A percentile compares a stretch with the other conserved stretches of the same genome.
Conservation (phyloP, 1,140 invertebrate genomes). For the Limonius californicus region DNA sequence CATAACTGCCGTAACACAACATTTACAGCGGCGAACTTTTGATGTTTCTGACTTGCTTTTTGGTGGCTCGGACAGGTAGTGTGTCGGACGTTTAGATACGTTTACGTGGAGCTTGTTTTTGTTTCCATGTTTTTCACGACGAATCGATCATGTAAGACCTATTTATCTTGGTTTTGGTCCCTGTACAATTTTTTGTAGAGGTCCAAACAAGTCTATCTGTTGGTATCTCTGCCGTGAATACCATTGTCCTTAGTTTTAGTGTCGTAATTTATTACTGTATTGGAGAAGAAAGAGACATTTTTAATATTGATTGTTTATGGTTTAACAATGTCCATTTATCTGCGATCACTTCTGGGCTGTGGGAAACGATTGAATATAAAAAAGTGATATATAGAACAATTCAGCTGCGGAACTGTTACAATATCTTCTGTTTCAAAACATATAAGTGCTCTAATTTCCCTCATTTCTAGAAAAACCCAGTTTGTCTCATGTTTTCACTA, state of each 20-base stretch:
- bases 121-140: background rate
- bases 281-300: too few relatives aligned
- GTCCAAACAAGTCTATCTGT: background rate
- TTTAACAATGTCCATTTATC: too few relatives aligned
- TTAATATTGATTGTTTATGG: too few relatives aligned
- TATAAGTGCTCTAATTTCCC: too few relatives aligned
- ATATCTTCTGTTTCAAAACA: too few relatives aligned
- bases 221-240: background rate
- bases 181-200: background rate
- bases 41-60: background rate
- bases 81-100: background rate
- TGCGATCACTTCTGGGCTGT: too few relatives aligned
- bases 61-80: background rate
- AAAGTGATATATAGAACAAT: too few relatives aligned
- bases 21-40: background rate
- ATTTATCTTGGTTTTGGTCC: background rate
- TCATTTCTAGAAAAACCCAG: too few relatives aligned
- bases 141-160: background rate
- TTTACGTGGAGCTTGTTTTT: background rate
- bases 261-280: background rate
- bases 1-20: conserved; percentile 11
- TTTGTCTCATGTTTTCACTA: too few relatives aligned
- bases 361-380: too few relatives aligned
- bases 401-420: too few relatives aligned
- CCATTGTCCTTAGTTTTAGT: background rate